phyloP scores from a whole-genome alignment of 1,140 invertebrate species.

The Aphelenchoides avenae region DNA sequence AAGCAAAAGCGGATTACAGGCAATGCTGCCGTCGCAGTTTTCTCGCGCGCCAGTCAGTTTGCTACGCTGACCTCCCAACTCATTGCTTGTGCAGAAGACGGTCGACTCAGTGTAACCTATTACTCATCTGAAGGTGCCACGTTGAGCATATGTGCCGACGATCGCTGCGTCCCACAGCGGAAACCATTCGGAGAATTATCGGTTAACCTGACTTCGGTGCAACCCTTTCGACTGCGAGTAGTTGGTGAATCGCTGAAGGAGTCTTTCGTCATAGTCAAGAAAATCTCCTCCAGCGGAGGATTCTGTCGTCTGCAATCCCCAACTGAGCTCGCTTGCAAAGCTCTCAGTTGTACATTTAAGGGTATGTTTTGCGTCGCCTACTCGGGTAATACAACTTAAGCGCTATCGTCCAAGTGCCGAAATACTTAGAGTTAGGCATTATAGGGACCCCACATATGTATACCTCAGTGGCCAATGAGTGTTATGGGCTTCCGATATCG shows the following conservation, averaged over 20 bases:
- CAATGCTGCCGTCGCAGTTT: conserved; percentile 5
- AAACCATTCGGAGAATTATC: conserved; percentile 19
- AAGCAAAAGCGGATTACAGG: neutral
- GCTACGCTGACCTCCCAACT: conserved; percentile 21
- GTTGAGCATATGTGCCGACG: conserved; percentile 40
- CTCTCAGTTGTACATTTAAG: conserved; percentile 25
- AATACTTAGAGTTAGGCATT: too few species aligned
- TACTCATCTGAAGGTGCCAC: conserved; percentile 31
- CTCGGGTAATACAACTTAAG: too few species aligned
- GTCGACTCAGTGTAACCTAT: conserved; percentile 30
- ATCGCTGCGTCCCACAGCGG: conserved; percentile 38
- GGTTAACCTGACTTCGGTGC: conserved; percentile 23
- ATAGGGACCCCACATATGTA: too few species aligned
- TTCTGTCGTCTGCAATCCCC: conserved; percentile 32
- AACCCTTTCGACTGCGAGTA: conserved; percentile 34
- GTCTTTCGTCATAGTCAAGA: conserved; percentile 38
- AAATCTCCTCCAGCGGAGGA: conserved; percentile 26
- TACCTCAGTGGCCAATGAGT: too few species aligned
- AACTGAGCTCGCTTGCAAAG: conserved; percentile 36
- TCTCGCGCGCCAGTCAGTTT: conserved; percentile 10
- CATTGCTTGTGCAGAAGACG: conserved; percentile 35
- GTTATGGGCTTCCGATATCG: conserved; percentile 15
- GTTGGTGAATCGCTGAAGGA: conserved; percentile 24
- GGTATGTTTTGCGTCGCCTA: too few species aligned
- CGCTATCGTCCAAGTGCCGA: too few species aligned